Conservation (phyloP, 2,888 invertebrate species). For the Caenorhabditis angaria region DNA sequence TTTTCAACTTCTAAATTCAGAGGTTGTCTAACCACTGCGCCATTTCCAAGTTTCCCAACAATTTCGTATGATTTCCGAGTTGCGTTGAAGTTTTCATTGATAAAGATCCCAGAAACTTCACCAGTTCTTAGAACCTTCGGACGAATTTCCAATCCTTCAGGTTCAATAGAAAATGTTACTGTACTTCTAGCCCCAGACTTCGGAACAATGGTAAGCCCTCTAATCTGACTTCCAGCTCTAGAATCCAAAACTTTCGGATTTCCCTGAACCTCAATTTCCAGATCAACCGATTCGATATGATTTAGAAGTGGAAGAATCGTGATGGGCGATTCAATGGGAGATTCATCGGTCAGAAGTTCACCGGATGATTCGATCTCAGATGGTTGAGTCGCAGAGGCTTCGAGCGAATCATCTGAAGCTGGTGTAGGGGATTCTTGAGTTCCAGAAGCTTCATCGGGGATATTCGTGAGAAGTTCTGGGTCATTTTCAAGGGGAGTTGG, state of each 20-base stretch:
- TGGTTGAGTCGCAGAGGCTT: background rate
- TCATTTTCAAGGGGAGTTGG: background rate
- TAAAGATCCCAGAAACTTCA: constrained; percentile 17
- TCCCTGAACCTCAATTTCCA: background rate
- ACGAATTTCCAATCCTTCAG: constrained; percentile 19
- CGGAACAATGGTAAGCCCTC: background rate
- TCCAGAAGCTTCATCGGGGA: no score
- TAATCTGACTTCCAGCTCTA: constrained; percentile 2
- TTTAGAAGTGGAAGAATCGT: constrained; percentile 26
- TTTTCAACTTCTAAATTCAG: constrained; percentile 6
- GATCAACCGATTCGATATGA: background rate
- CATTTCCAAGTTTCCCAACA: constrained; percentile 11
- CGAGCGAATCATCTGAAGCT: background rate
- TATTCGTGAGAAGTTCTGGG: no score
- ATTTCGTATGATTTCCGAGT: constrained; percentile 12
- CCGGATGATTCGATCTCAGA: constrained; percentile 8
- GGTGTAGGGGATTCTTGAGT: background rate
- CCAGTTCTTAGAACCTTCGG: background rate
- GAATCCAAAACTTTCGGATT: background rate
- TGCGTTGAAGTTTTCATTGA: background rate
- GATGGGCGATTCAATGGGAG: constrained; percentile 16
- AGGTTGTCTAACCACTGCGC: constrained; percentile 12
- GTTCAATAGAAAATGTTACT: constrained; percentile 12
- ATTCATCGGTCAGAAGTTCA: constrained; percentile 1
- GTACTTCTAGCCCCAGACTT: background rate